phyloP scores from a whole-genome alignment of 2,797 vertebrate genomes.

The Coluber constrictor region DNA sequence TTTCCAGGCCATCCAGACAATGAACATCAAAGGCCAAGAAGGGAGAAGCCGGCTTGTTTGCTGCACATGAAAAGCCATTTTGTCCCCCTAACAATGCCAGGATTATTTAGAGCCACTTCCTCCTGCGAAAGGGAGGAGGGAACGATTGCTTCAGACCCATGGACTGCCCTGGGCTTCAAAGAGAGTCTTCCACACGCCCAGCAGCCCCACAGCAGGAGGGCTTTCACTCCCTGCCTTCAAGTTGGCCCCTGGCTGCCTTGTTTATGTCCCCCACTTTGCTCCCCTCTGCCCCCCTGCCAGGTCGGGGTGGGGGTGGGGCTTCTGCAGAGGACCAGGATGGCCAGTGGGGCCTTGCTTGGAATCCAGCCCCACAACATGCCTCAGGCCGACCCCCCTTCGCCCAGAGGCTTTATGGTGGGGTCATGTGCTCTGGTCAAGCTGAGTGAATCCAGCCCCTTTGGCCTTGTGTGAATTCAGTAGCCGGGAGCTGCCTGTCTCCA shows the following conservation, averaged over 20 bases:
- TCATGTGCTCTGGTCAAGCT: not conserved
- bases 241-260: not conserved
- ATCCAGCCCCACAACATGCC: not conserved
- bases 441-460: not conserved
- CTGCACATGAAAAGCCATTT: slow-evolving; percentile 14
- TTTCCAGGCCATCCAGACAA: not conserved
- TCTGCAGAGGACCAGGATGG: not conserved
- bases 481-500: not conserved
- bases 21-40: not conserved
- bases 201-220: not conserved
- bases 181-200: not conserved
- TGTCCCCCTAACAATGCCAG: not conserved
- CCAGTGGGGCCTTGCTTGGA: not conserved
- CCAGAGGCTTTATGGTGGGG: not conserved
- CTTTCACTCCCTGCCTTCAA: not conserved
- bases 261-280: not conserved
- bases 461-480: not conserved
- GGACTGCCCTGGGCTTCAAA: not conserved
- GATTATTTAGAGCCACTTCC: slow-evolving; percentile 10
- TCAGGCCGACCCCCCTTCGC: not conserved
- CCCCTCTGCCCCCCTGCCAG: not conserved
- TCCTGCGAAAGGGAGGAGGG: not conserved
- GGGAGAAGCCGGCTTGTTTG: not conserved
- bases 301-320: no score
- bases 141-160: not conserved